phyloP scores from a whole-genome alignment of 1,140 invertebrate genomes.

The Helicorthomorpha holstii region DNA sequence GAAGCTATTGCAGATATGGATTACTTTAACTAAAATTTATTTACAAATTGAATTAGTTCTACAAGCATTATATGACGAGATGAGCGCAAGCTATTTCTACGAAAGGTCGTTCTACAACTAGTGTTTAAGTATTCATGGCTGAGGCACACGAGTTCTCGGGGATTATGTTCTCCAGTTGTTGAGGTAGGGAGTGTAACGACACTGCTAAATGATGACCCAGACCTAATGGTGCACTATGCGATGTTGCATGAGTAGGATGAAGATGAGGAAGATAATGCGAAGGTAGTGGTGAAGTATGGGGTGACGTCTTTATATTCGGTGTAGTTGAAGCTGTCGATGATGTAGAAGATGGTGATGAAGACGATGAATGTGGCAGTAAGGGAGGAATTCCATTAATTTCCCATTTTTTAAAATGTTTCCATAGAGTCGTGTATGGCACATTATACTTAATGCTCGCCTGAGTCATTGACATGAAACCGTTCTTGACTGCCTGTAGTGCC shows the following conservation, averaged over 20 bases:
- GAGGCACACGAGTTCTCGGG: too few species aligned
- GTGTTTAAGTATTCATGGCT: too few species aligned
- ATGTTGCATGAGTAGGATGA: not conserved
- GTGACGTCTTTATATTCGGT: not conserved
- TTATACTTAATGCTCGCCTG: slow-evolving; percentile 8
- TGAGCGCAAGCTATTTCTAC: too few species aligned
- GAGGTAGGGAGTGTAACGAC: not conserved
- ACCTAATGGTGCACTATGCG: not conserved
- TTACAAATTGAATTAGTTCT: too few species aligned
- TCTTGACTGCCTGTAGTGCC: slow-evolving; percentile 2
- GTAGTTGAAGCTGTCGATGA: not conserved
- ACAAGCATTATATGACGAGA: too few species aligned
- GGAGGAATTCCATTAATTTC: not conserved
- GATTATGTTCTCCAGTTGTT: too few species aligned
- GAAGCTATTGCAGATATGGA: too few species aligned
- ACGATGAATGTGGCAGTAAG: not conserved
- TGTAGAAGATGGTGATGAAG: not conserved
- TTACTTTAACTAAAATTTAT: too few species aligned
- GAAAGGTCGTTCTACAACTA: too few species aligned
- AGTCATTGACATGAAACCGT: slow-evolving; percentile 4
- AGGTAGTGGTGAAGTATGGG: not conserved
- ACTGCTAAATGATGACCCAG: not conserved
- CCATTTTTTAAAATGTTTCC: slow-evolving; percentile 9
- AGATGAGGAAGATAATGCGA: not conserved
- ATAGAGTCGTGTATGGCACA: slow-evolving; percentile 6